Percentiles rank a stretch among this genome's conserved stretches.
phyloP scores from a whole-genome alignment of 1,140 invertebrate species.

The Dermatophagoides farinae region DNA sequence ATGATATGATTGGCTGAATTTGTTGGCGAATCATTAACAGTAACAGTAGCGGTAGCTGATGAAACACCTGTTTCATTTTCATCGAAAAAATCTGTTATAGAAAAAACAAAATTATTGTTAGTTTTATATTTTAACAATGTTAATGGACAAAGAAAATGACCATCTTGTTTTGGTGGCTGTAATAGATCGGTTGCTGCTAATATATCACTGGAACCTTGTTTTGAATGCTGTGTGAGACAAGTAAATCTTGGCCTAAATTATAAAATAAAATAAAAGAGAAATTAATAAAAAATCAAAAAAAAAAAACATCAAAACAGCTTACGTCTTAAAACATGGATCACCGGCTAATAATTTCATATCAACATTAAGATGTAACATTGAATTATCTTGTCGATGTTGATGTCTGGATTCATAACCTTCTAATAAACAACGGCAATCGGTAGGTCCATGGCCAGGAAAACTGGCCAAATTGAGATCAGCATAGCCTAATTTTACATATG shows the following conservation, averaged over 20 bases:
- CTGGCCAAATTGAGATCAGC: constrained; percentile 88
- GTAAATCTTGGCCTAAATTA: background rate
- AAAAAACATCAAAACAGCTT: background rate
- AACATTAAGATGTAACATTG: constrained; percentile 69
- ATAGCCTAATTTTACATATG: constrained; percentile 87
- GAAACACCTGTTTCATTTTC: no score
- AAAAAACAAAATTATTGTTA: no score
- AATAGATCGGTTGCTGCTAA: background rate
- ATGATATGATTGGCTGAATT: no score
- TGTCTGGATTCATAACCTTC: constrained; percentile 73
- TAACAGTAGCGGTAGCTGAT: background rate
- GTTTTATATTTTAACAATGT: no score
- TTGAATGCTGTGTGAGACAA: background rate
- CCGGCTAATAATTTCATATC: constrained; percentile 80
- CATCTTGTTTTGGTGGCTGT: background rate
- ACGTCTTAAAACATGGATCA: constrained; percentile 80
- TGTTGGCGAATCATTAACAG: no score
- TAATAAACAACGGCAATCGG: constrained; percentile 57
- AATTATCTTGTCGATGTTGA: constrained; percentile 71
- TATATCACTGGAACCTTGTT: constrained; percentile 2
- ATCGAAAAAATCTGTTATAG: no score
- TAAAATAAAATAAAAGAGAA: background rate
- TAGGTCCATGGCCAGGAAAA: constrained; percentile 76
- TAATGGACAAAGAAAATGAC: no score
- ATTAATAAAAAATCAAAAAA: background rate